Percentiles rank a stretch among this genome's conserved stretches.
Conservation (phyloP, 2,888 invertebrate genomes). For the Epistrophe eligans region DNA sequence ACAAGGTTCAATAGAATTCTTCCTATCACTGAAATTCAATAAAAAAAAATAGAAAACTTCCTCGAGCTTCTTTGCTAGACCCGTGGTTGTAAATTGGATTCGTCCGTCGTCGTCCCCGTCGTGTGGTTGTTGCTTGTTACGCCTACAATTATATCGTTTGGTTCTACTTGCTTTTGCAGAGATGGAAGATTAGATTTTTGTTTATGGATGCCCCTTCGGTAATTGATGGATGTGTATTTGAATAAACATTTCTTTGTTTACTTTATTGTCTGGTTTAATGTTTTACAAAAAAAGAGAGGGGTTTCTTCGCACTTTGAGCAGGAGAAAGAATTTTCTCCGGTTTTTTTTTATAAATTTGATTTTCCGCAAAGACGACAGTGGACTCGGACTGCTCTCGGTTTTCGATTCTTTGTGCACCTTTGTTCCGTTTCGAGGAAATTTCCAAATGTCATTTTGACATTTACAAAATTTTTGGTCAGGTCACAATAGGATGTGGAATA, state of each 20-base stretch:
- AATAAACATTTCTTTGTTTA: slow-evolving; percentile 66
- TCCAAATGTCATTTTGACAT: slow-evolving; percentile 67
- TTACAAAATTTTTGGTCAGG: slow-evolving; percentile 31
- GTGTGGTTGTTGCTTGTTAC: slow-evolving; percentile 53
- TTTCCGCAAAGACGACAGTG: slow-evolving; percentile 47
- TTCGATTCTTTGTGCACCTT: slow-evolving; percentile 70
- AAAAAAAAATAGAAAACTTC: slow-evolving; percentile 36
- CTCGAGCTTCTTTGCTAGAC: slow-evolving; percentile 32
- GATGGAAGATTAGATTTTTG: slow-evolving; percentile 30
- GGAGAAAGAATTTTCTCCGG: slow-evolving; percentile 40
- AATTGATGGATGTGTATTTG: slow-evolving; percentile 51
- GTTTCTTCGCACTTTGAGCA: slow-evolving; percentile 4
- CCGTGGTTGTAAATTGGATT: slow-evolving; percentile 17
- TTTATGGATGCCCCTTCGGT: slow-evolving; percentile 52
- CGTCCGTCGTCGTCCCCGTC: slow-evolving; percentile 7
- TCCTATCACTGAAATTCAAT: slow-evolving; percentile 19
- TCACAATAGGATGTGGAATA: slow-evolving; percentile 10
- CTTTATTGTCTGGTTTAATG: slow-evolving; percentile 58
- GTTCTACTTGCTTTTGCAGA: slow-evolving; percentile 29
- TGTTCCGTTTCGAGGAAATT: slow-evolving; percentile 59
- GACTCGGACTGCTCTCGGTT: slow-evolving; percentile 3
- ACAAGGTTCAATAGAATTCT: slow-evolving; percentile 24
- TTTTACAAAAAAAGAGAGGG: slow-evolving; percentile 2
- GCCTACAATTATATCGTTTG: slow-evolving; percentile 60
- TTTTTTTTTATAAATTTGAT: slow-evolving; percentile 37